phyloP scores from a whole-genome alignment of 2,797 vertebrate genomes.

The Champsocephalus esox region DNA sequence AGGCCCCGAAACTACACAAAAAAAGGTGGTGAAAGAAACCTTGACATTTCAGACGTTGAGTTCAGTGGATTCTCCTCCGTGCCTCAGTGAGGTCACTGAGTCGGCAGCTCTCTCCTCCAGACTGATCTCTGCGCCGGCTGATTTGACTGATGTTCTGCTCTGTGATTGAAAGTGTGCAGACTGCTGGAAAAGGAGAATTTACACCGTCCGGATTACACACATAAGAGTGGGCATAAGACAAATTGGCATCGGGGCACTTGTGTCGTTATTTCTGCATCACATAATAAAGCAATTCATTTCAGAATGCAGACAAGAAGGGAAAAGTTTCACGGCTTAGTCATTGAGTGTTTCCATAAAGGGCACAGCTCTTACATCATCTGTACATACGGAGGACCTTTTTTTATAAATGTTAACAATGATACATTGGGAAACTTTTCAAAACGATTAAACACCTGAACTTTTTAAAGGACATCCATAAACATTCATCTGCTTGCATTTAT shows the following conservation, averaged over 20 bases:
- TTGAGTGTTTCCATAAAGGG: no score
- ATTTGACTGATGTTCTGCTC: conserved; percentile 34
- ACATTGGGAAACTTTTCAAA: no score
- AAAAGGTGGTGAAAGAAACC: conserved; percentile 31
- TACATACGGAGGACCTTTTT: no score
- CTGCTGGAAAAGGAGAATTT: not conserved
- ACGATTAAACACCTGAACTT: no score
- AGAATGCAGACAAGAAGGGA: not conserved
- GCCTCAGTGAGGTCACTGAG: conserved; percentile 26
- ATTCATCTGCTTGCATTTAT: no score
- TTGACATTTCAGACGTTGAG: conserved; percentile 41
- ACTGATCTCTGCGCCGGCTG: conserved; percentile 12
- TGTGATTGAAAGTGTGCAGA: conserved; percentile 22
- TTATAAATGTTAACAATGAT: no score
- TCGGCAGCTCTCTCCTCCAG: conserved; percentile 16
- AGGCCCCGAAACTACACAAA: conserved; percentile 19
- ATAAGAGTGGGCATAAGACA: not conserved
- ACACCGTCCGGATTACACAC: not conserved
- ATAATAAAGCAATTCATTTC: not conserved
- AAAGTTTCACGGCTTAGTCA: no score
- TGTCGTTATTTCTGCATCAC: not conserved
- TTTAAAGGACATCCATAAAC: no score
- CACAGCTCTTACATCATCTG: no score
- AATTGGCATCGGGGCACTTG: not conserved
- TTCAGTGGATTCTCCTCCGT: conserved; percentile 25